phyloP scores from a whole-genome alignment of 2,797 vertebrate genomes.

The Balearica regulorum region DNA sequence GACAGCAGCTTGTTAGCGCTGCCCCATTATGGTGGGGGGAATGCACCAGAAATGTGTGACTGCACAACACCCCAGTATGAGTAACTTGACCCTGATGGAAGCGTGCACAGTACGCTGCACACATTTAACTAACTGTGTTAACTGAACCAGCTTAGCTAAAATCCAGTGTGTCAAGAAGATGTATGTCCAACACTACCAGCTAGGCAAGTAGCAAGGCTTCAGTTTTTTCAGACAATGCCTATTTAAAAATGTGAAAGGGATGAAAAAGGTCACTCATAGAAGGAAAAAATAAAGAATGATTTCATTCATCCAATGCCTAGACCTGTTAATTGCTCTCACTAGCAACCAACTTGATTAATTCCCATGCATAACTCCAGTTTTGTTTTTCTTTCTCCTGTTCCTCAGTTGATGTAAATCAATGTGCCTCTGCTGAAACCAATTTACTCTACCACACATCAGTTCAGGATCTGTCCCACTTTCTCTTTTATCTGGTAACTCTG shows the following conservation, averaged over 20 bases:
- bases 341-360: not conserved
- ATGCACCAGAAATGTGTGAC: not conserved
- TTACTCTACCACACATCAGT: not conserved
- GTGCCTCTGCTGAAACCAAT: not conserved
- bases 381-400: not conserved
- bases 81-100: not conserved
- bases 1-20: not conserved
- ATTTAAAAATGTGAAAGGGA: not conserved
- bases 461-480: not conserved
- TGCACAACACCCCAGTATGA: not conserved
- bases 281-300: not conserved
- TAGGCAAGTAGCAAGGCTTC: not conserved
- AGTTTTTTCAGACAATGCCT: not conserved
- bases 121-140: not conserved
- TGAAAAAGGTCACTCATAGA: not conserved
- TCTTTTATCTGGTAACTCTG: not conserved
- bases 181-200: not conserved
- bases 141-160: not conserved
- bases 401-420: not conserved
- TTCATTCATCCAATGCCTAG: not conserved
- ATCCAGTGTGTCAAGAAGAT: not conserved
- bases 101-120: not conserved
- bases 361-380: not conserved
- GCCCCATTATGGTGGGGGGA: not conserved
- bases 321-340: not conserved